Evolutionary conservation across 2,113 vertebrate genomes (phyloP).

Genomic region (Syngnathus scovelli): DNA sequence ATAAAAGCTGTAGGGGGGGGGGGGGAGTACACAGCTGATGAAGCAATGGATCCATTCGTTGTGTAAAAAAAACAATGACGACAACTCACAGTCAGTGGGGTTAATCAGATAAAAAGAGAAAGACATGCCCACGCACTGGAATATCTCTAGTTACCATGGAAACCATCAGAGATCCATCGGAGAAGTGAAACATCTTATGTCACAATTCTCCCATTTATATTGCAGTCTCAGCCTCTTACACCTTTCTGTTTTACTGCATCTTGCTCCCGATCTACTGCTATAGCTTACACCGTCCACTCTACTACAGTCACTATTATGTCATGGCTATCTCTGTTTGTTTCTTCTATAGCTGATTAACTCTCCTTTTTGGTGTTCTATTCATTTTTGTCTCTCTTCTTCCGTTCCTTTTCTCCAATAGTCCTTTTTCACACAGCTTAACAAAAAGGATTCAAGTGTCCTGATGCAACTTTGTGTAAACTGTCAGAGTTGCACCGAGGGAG

Average conservation of each 20-base stretch:
- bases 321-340: slow-evolving; percentile 4
- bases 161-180: slow-evolving; percentile 52
- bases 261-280: slow-evolving; percentile 15
- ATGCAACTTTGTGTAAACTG: slow-evolving; percentile 64
- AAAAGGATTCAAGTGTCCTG: slow-evolving; percentile 46
- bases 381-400: slow-evolving; percentile 1
- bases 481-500: slow-evolving; percentile 38
- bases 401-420: slow-evolving; percentile 23
- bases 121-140: slow-evolving; percentile 57
- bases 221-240: slow-evolving; percentile 7
- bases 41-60: slow-evolving; percentile 25
- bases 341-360: background rate
- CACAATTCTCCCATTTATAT: slow-evolving; percentile 41
- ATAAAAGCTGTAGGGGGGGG: background rate
- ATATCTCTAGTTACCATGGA: slow-evolving; percentile 69
- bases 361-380: slow-evolving; percentile 5
- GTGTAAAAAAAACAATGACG: slow-evolving; percentile 29
- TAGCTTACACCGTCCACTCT: background rate
- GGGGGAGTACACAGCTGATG: slow-evolving; percentile 13
- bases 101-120: slow-evolving; percentile 61
- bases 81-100: slow-evolving; percentile 39
- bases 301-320: slow-evolving; percentile 8
- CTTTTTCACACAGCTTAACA: slow-evolving; percentile 36
- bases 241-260: slow-evolving; percentile 19
- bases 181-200: slow-evolving; percentile 60